These are phyloP conservation scores for Drosophila sordidula DNA, from an alignment of 2,888 invertebrate genomes.

Conservation along the genomic window DNA sequence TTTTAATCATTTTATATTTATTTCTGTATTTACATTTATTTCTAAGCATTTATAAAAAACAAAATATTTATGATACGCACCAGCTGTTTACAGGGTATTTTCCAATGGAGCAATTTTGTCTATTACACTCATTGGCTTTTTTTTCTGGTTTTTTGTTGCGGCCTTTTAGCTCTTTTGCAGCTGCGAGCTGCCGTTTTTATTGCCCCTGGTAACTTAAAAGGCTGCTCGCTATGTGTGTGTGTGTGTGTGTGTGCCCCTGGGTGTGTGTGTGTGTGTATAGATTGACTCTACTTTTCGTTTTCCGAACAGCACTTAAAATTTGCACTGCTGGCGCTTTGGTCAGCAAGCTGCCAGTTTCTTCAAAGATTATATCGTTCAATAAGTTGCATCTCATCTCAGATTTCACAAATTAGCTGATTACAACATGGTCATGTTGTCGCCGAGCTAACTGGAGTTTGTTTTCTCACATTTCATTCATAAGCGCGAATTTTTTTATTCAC, in stretches of 20 bases:
- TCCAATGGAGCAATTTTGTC: background rate
- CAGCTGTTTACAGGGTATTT: background rate
- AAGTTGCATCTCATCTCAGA: slow-evolving; percentile 36
- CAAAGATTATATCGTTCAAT: slow-evolving; percentile 46
- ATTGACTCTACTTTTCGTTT: slow-evolving; percentile 17
- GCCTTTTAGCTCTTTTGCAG: slow-evolving; percentile 34
- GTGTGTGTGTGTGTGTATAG: slow-evolving; percentile 7
- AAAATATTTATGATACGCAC: no score
- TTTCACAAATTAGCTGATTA: slow-evolving; percentile 45
- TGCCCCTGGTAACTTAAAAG: slow-evolving; percentile 13
- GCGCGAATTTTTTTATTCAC: slow-evolving; percentile 2
- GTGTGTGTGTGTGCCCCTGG: background rate
- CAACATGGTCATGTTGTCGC: slow-evolving; percentile 21
- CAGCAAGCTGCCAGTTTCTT: background rate
- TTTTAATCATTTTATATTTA: no score
- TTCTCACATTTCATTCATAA: slow-evolving; percentile 20
- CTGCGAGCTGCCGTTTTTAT: slow-evolving; percentile 48
- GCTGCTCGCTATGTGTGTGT: background rate
- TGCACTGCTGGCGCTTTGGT: slow-evolving; percentile 17
- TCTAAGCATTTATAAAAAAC: no score
- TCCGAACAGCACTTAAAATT: slow-evolving; percentile 32
- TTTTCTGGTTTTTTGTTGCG: background rate
- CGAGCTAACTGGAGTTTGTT: slow-evolving; percentile 4
- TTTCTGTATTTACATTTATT: no score
- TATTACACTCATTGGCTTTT: background rate